phyloP scores from a whole-genome alignment of 2,113 vertebrate species.

The Todiramphus chloris region DNA sequence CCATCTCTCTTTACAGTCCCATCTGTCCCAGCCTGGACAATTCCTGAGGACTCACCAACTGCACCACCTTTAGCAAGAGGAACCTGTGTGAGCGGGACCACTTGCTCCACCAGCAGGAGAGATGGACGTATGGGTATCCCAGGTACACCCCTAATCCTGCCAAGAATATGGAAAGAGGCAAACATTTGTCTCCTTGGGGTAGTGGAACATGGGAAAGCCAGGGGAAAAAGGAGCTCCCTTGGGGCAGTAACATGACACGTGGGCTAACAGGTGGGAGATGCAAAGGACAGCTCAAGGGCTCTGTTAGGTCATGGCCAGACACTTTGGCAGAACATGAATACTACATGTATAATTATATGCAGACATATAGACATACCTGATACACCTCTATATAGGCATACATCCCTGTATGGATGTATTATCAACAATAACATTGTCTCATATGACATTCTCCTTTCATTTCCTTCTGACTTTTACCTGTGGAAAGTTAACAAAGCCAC shows the following conservation, averaged over 20 bases:
- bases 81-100: fast-evolving
- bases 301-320: background rate
- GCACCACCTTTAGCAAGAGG: background rate
- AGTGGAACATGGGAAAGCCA: background rate
- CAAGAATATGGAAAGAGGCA: background rate
- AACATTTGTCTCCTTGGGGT: fast-evolving
- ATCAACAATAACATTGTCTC: background rate
- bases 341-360: background rate
- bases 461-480: background rate
- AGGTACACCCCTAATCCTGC: background rate
- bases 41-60: background rate
- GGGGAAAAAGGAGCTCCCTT: background rate
- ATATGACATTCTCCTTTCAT: background rate
- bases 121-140: background rate
- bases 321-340: background rate
- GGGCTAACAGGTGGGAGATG: background rate
- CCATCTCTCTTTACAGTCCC: background rate
- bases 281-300: background rate
- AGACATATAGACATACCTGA: background rate
- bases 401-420: background rate
- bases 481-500: background rate
- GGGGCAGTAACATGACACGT: background rate
- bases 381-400: background rate
- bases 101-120: background rate
- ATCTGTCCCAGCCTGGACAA: too few relatives aligned